A percentile compares a stretch with the other conserved stretches of the same genome.
These are phyloP conservation scores for Pseudomugil gertrudae DNA, from an alignment of 2,797 vertebrate species.

Conservation along the genomic window DNA sequence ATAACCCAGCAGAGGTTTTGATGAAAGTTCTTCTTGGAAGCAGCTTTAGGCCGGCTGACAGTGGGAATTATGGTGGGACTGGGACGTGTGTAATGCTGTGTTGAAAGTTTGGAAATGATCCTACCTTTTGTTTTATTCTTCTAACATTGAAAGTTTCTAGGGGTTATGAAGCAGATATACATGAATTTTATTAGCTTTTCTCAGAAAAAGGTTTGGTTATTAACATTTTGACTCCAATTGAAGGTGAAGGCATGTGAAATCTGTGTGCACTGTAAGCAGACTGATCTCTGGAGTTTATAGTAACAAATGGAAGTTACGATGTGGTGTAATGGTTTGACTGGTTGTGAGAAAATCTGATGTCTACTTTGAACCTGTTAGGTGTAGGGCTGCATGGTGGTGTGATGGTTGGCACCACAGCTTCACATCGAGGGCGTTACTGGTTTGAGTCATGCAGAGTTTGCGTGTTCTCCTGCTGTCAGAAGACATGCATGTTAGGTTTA, in stretches of 20 bases:
- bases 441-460: no score
- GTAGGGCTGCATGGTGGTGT: no score
- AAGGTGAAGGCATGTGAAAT: not conserved
- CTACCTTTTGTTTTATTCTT: not conserved
- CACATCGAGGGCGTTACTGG: no score
- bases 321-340: no score
- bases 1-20: slow-evolving; percentile 55
- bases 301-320: not conserved
- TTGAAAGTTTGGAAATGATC: not conserved
- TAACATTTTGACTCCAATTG: not conserved
- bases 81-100: not conserved
- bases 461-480: no score
- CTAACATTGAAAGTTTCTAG: not conserved
- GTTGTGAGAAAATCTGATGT: not conserved
- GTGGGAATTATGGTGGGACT: not conserved
- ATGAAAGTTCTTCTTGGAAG: slow-evolving; percentile 73
- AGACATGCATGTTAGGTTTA: no score
- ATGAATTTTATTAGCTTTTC: not conserved
- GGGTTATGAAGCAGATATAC: not conserved
- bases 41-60: slow-evolving; percentile 27
- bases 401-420: no score
- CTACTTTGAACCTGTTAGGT: not conserved
- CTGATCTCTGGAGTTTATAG: not conserved
- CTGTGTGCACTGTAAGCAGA: not conserved
- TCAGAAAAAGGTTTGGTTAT: not conserved